Evolutionary conservation across 2,888 invertebrate species (phyloP).

Genomic region (Brachypalpus laphriformis): DNA sequence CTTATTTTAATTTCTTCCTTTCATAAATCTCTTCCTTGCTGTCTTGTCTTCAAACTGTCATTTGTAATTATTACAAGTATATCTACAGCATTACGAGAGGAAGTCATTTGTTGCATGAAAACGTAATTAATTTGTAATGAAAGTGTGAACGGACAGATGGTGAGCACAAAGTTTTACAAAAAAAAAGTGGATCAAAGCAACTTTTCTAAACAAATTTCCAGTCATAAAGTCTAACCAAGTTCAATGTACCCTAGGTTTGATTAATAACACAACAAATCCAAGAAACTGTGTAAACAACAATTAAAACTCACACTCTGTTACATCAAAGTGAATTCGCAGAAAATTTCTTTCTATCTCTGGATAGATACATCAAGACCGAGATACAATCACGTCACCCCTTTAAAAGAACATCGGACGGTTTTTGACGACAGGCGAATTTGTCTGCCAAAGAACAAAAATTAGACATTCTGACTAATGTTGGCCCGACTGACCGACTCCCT

Average conservation of each 20-base stretch:
- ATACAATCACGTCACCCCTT: conserved; percentile 40
- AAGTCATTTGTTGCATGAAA: conserved; percentile 54
- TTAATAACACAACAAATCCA: not conserved
- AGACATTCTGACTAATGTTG: conserved; percentile 36
- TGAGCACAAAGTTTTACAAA: not conserved
- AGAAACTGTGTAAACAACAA: conserved; percentile 38
- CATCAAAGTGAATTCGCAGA: conserved; percentile 22
- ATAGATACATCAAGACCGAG: not conserved
- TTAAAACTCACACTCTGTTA: conserved; percentile 16
- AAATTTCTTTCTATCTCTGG: not conserved
- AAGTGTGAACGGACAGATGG: not conserved
- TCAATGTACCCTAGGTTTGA: conserved; percentile 25
- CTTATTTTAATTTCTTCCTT: conserved; percentile 54
- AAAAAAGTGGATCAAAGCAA: conserved; percentile 2
- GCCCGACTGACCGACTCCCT: not conserved
- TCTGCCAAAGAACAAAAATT: conserved; percentile 29
- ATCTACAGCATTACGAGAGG: conserved; percentile 18
- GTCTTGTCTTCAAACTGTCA: conserved; percentile 21
- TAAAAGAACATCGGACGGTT: conserved; percentile 9
- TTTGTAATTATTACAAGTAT: conserved; percentile 42
- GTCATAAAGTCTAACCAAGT: conserved; percentile 10
- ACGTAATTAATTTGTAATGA: conserved; percentile 27
- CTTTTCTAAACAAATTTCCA: conserved; percentile 8
- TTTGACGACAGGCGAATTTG: conserved; percentile 28
- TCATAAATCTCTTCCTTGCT: conserved; percentile 49